Conservation (phyloP, 2,797 vertebrate genomes). For the Potorous gilbertii region DNA sequence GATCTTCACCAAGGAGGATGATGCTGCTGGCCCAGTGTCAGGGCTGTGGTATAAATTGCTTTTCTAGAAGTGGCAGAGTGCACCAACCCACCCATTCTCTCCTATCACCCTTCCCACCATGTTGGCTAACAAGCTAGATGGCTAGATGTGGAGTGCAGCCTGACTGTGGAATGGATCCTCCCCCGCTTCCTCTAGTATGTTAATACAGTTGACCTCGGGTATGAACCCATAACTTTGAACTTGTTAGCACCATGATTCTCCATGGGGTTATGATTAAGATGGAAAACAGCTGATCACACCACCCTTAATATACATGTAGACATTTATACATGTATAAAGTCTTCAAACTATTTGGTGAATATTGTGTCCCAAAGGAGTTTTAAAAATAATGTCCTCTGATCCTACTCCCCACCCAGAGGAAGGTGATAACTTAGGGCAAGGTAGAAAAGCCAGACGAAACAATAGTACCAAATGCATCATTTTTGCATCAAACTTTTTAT, state of each 20-base stretch:
- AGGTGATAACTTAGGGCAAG: background rate
- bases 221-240: background rate
- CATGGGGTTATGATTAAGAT: background rate
- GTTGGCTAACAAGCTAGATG: background rate
- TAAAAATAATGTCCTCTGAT: background rate
- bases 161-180: background rate
- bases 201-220: constrained; percentile 1
- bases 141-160: background rate
- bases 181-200: background rate
- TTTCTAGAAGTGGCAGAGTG: constrained; percentile 44
- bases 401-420: background rate
- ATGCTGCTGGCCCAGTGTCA: background rate
- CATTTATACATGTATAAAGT: too few species aligned
- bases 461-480: background rate
- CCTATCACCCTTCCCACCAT: too few species aligned
- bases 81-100: constrained; percentile 11
- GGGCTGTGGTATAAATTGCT: background rate
- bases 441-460: background rate
- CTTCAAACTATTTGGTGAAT: background rate
- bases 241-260: background rate
- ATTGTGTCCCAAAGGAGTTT: background rate
- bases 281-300: background rate
- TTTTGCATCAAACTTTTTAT: constrained; percentile 64
- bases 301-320: background rate
- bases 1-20: background rate